Base-by-base conservation (phyloP, 2,888 invertebrate genomes). In the Endotricha flammealis region DNA sequence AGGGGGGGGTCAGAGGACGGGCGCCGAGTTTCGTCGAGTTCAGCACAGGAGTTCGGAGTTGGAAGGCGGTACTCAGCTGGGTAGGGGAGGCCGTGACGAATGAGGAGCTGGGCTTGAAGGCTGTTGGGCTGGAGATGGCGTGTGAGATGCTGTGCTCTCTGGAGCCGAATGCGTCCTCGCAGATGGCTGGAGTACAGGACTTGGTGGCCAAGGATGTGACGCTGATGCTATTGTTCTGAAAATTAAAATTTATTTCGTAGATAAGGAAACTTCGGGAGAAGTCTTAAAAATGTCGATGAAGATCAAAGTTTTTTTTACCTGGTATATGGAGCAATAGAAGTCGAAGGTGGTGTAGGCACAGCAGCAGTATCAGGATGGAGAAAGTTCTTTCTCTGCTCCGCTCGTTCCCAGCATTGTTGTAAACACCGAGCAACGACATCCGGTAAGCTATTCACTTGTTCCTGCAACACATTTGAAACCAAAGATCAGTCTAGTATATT, bases 311-410 rank as follows among this genome's bases (percentile, higher is more conserved):
- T n/a, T n/a, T n/a, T n/a, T n/a, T 66, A 90, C 90, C 90, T 90
- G 50, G 89, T 83, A 66, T 90, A 90, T 49, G 90, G 89, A 51
- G 90, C 87, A 50, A 88, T 76, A 52, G 87, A 83, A 41, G 88
- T 80, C 42, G 85, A 87, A 46, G 88, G 83, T 36, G 73, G 88
- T 45, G 80, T 83, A 52, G 74, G 88, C 57, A 78, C 90, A 30
- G 93, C 95, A 44, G 95, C 95, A 42, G 95, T 92, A 68, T 95
- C 95, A 29, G 95, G 95, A 78, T 95, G 95, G 46, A 96, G 88
- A 83, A 94, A 95, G 78, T 95, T 95, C 45, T 93, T 90, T 46
- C 94, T 83, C 71, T 95, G 94, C 64, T 95, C 95, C 55, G 93
- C 88, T 51, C 93, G 89, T 72, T 95, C 94, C 86, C 93, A 93